Evolutionary conservation across 1,140 invertebrate species (phyloP).

Genomic region (Scaptodrosophila lebanonensis): DNA sequence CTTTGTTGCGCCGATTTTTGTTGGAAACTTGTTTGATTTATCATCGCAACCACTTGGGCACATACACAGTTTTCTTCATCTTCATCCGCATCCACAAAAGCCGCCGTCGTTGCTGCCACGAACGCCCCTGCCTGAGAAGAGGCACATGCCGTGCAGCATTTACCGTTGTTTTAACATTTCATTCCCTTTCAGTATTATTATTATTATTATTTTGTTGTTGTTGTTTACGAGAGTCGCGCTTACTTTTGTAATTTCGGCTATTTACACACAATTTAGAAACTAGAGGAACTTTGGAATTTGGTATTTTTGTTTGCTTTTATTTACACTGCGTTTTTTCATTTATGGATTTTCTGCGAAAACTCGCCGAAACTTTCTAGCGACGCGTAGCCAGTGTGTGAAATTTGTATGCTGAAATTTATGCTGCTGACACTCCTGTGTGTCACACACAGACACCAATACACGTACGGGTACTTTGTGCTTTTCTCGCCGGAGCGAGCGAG

Average conservation of each 20-base stretch:
- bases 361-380: slow-evolving; percentile 63
- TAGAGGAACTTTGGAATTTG: slow-evolving; percentile 54
- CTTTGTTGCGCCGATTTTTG: slow-evolving; percentile 22
- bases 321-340: slow-evolving; percentile 54
- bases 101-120: no score
- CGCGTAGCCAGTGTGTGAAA: slow-evolving; percentile 61
- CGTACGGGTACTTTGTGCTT: slow-evolving; percentile 22
- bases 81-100: no score
- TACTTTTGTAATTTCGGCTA: slow-evolving; percentile 26
- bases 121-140: no score
- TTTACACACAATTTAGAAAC: slow-evolving; percentile 51
- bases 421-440: slow-evolving; percentile 73
- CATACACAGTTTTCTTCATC: slow-evolving; percentile 9
- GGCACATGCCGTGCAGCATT: slow-evolving; percentile 29
- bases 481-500: slow-evolving; percentile 15
- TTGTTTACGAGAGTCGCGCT: no score
- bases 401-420: slow-evolving; percentile 73
- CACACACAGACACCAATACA: slow-evolving; percentile 36
- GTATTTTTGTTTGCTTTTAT: slow-evolving; percentile 39
- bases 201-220: no score
- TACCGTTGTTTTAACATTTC: slow-evolving; percentile 19
- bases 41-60: slow-evolving; percentile 54
- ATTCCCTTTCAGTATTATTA: no score
- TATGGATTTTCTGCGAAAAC: slow-evolving; percentile 61
- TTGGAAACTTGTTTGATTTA: slow-evolving; percentile 72